These are phyloP conservation scores for Synergus itoensis DNA, from an alignment of 2,888 invertebrate species.

Conservation along the genomic window DNA sequence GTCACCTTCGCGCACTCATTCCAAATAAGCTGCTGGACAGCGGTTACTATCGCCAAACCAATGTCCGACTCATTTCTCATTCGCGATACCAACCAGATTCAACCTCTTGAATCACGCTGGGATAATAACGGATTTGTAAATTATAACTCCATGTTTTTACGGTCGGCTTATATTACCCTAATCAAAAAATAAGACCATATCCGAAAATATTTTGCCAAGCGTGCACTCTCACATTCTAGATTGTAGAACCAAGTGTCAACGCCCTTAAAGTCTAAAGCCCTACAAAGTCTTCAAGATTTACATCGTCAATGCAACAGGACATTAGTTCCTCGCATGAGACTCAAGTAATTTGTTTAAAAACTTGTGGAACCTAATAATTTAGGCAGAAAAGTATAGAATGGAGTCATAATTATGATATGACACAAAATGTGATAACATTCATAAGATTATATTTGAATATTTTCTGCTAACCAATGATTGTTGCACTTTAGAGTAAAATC, in stretches of 20 bases:
- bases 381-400: no score
- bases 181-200: neutral
- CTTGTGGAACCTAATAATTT: no score
- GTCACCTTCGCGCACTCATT: constrained; percentile 55
- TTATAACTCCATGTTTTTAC: neutral
- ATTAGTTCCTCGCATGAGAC: no score
- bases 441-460: no score
- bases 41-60: neutral
- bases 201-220: neutral
- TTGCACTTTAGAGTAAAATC: no score
- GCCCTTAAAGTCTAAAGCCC: neutral
- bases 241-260: neutral
- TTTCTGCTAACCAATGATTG: no score
- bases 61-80: constrained; percentile 24
- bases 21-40: constrained; percentile 4
- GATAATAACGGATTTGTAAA: neutral
- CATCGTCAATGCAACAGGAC: neutral
- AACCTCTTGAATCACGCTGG: neutral
- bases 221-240: neutral
- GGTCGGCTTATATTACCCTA: neutral
- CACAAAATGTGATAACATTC: no score
- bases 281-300: neutral
- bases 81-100: neutral
- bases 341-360: no score
- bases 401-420: no score